Base-by-base conservation (phyloP, 2,797 vertebrate species). In the Sebastes taczanowskii region DNA sequence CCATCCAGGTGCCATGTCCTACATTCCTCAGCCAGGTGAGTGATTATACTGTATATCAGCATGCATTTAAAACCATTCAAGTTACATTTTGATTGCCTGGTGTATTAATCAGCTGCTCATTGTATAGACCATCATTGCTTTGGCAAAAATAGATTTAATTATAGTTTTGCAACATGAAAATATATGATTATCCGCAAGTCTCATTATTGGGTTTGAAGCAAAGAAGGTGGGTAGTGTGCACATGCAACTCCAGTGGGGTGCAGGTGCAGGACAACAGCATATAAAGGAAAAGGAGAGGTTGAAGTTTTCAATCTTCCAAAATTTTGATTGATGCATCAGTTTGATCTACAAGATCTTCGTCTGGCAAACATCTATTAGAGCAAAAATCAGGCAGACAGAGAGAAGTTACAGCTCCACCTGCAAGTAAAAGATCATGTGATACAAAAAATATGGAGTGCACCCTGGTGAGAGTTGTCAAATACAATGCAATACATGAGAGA, bases 1-100 rank as follows among this genome's bases (percentile, higher is more conserved):
- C 13, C 10, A 74, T 90, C 16, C 84, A 96, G 96, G 94, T 85
- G 93, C 94, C 35, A 88, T 93, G 59, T 89, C 93, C 11, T 96
- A 96, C 78, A 90, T 96, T 77, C 96, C 96, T 71, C 90, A 95
- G 14, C 87, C 90, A 87, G 93, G 96, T 96, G 78, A 91, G 91
- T 55, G 27, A 71, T 18, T 20, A 22, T 7, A 25, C 29, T 66
- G 0, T 9, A 22, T 46, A 66, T 58, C 7, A 30, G 5, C 10
- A 63, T 63, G 35, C 5, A 34, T 27, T 27, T 10, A 61, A 69
- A 63, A 49, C 18, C 14, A 30, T 52, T 80, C 25, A 62, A 4
- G 29, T 69, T 32, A n/a, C 16, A 58, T 20, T 27, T 27, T 1
- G 42, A 61, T 23, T 62, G 22, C n/a, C 2, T 25, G 32, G 7